Percentiles rank a stretch among this genome's conserved stretches.
These are phyloP conservation scores for Dicyrtomina minuta DNA, from an alignment of 2,888 invertebrate species.

Conservation along the genomic window DNA sequence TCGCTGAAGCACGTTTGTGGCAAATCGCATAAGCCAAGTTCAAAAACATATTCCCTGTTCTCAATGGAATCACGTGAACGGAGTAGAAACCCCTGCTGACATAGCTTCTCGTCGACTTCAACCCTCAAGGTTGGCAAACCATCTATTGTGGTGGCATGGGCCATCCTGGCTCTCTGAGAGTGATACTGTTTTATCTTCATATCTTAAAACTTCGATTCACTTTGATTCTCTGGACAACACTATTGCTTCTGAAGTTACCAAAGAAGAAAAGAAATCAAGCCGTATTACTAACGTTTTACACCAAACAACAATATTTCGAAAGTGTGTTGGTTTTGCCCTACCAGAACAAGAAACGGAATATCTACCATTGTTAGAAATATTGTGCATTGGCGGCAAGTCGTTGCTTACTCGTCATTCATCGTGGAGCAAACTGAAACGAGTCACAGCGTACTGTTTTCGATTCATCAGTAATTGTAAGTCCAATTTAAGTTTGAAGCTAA, in stretches of 20 bases:
- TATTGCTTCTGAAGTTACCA: not conserved
- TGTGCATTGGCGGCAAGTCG: too few relatives aligned
- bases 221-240: not conserved
- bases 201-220: not conserved
- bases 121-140: not conserved
- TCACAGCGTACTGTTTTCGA: too few relatives aligned
- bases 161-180: constrained; percentile 14
- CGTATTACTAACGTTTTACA: too few relatives aligned
- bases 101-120: constrained; percentile 39
- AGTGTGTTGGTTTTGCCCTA: too few relatives aligned
- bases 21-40: constrained; percentile 45
- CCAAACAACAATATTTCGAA: too few relatives aligned
- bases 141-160: too few relatives aligned
- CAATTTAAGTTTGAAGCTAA: not conserved
- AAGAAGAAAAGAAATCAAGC: not conserved
- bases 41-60: constrained; percentile 33
- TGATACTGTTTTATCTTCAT: not conserved
- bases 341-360: too few relatives aligned
- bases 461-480: constrained; percentile 4
- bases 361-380: too few relatives aligned
- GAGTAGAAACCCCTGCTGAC: constrained; percentile 54
- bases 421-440: too few relatives aligned
- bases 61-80: constrained; percentile 51
- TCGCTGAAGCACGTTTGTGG: constrained; percentile 46
- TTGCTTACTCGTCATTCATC: constrained; percentile 2